Evolutionary conservation across 2,888 invertebrate genomes (phyloP).

Genomic region (Petrophora chlorosata): DNA sequence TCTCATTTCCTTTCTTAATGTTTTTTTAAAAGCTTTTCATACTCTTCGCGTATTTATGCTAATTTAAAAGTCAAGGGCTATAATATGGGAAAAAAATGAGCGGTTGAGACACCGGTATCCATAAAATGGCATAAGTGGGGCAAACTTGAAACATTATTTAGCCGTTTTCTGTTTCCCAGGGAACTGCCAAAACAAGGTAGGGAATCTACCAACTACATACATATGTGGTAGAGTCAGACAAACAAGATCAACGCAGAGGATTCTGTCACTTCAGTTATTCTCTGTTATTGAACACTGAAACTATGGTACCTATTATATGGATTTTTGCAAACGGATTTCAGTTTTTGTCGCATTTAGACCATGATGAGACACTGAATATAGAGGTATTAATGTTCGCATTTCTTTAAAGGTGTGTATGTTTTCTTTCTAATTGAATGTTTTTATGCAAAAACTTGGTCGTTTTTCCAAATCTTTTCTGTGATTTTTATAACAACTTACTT

Average conservation of each 20-base stretch:
- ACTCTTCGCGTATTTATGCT: slow-evolving; percentile 60
- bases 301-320: too few relatives aligned
- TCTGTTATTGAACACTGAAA: too few relatives aligned
- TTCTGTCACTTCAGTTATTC: too few relatives aligned
- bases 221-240: background rate
- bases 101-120: slow-evolving; percentile 54
- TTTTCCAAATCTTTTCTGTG: too few relatives aligned
- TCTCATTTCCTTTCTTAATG: slow-evolving; percentile 51
- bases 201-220: slow-evolving; percentile 1
- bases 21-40: slow-evolving; percentile 62
- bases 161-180: slow-evolving; percentile 49
- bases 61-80: slow-evolving; percentile 60
- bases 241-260: background rate
- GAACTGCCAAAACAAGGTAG: slow-evolving; percentile 27
- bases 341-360: too few relatives aligned
- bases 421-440: too few relatives aligned
- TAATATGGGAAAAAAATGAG: slow-evolving; percentile 60
- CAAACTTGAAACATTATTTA: slow-evolving; percentile 64
- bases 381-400: too few relatives aligned
- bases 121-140: slow-evolving; percentile 59
- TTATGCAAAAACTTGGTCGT: too few relatives aligned
- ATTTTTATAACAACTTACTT: too few relatives aligned
- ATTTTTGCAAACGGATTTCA: too few relatives aligned
- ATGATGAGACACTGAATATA: too few relatives aligned
- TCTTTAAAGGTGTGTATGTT: too few relatives aligned